Evolutionary conservation across 2,113 vertebrate genomes (phyloP).

Genomic region (Megaceryle maxima): DNA sequence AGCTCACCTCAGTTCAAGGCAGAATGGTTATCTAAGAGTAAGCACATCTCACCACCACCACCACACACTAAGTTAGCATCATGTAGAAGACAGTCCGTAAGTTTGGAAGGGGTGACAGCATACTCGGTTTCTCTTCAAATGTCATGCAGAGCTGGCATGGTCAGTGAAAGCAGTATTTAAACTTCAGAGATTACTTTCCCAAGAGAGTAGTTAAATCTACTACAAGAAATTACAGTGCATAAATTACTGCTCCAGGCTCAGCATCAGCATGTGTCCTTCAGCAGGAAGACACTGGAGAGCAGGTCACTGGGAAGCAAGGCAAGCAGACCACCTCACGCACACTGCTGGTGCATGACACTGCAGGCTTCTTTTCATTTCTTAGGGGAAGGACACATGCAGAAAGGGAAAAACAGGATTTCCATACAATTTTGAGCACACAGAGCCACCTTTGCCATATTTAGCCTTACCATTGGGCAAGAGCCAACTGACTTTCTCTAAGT

Average conservation of each 20-base stretch:
- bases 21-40: conserved; percentile 36
- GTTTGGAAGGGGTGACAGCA: neutral
- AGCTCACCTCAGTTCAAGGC: conserved; percentile 38
- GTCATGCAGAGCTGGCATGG: conserved; percentile 32
- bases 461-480: conserved; percentile 46
- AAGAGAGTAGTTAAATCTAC: conserved; percentile 19
- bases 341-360: neutral
- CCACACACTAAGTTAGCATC: conserved; percentile 43
- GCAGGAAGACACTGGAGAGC: neutral
- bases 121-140: neutral
- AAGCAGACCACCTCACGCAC: neutral
- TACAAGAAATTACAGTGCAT: neutral
- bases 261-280: neutral
- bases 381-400: neutral
- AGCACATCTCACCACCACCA: conserved; percentile 16
- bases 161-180: conserved; percentile 43
- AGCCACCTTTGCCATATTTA: conserved; percentile 9
- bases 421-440: neutral
- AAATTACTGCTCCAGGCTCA: neutral
- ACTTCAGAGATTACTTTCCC: conserved; percentile 9
- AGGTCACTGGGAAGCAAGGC: conserved; percentile 7
- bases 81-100: neutral
- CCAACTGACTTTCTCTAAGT: conserved; percentile 44
- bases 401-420: conserved; percentile 38
- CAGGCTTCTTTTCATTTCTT: neutral